Evolutionary conservation across 2,888 invertebrate species (phyloP), one percentile per base, ranked within the genome.

Genomic region (Papilio elwesi): DNA sequence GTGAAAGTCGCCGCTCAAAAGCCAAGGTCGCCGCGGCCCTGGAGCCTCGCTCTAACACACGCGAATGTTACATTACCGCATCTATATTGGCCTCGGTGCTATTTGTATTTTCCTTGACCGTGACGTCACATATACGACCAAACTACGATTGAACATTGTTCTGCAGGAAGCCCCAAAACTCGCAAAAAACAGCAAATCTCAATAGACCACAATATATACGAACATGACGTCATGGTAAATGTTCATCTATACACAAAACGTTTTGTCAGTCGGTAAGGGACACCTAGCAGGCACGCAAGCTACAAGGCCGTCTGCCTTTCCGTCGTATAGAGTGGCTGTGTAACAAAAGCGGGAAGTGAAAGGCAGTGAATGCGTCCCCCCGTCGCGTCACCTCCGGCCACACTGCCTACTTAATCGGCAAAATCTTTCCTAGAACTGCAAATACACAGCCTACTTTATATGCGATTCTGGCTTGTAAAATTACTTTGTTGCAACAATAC

Each of bases 291-390:
- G 90, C 86, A 85, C 84, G 85, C 87, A 82, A 86, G 85, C 80
- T 82, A 89, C 93, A 93, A 93, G 93, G 93, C 90, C 92, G 90
- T 87, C 88, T 87, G 91, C 91, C 90, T 90, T 91, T 90, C 90
- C 87, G 90, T 81, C 78, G 89, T 87, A 86, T 88, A 89, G 86
- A 90, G 88, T 88, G 88, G 85, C 85, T 85, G 85, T 85, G 86
- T 87, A 88, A 92, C 91, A 93, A 92, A 92, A 92, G 90, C 91
- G 91, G 93, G 93, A 93, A 93, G 93, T 93, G 93, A 93, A 93
- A 93, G 93, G 93, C 89, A 89, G 92, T 90, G 92, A 93, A 92
- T 91, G 91, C 88, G 91, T 89, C 88, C 90, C 90, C 87, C 85
- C 87, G 84, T 82, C 84, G 85, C 83, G 86, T 85, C 84, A 81